Conservation (phyloP, 2,797 vertebrate genomes). For the Enteromius viviparus region DNA sequence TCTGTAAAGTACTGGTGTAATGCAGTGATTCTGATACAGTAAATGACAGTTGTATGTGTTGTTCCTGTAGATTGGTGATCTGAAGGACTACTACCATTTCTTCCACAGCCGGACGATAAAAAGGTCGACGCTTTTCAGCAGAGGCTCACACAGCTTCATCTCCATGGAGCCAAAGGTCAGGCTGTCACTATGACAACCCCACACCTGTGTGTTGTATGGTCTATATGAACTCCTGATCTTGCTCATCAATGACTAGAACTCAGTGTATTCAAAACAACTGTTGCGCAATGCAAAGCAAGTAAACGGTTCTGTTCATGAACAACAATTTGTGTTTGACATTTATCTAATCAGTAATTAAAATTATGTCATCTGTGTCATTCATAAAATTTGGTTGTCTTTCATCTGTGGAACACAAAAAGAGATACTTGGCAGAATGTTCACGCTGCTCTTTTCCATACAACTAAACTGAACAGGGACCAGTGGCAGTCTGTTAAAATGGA, state of each 20-base stretch:
- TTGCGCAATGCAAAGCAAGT: constrained; percentile 18
- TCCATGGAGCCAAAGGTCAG: constrained; percentile 99
- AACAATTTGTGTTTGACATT: background rate
- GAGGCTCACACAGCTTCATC: constrained; percentile 97
- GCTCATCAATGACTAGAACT: constrained; percentile 26
- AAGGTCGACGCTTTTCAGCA: constrained; percentile 93
- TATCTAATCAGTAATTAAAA: background rate
- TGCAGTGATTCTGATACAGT: background rate
- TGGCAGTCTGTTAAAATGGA: background rate
- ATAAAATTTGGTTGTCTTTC: background rate
- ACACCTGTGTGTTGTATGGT: constrained; percentile 53
- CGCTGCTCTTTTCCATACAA: background rate
- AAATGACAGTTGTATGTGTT: constrained; percentile 43
- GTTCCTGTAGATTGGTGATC: constrained; percentile 89
- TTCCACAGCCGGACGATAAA: constrained; percentile 99
- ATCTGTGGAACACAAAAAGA: background rate
- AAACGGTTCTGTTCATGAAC: background rate
- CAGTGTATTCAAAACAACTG: background rate
- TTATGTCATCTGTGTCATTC: background rate
- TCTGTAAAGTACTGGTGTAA: background rate
- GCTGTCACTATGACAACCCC: constrained; percentile 55
- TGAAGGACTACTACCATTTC: constrained; percentile 98
- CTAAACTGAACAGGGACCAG: background rate
- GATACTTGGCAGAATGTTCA: background rate
- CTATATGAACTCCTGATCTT: constrained; percentile 35